These are phyloP conservation scores for Deilephila porcellus DNA, from an alignment of 2,888 invertebrate genomes.

Conservation along the genomic window DNA sequence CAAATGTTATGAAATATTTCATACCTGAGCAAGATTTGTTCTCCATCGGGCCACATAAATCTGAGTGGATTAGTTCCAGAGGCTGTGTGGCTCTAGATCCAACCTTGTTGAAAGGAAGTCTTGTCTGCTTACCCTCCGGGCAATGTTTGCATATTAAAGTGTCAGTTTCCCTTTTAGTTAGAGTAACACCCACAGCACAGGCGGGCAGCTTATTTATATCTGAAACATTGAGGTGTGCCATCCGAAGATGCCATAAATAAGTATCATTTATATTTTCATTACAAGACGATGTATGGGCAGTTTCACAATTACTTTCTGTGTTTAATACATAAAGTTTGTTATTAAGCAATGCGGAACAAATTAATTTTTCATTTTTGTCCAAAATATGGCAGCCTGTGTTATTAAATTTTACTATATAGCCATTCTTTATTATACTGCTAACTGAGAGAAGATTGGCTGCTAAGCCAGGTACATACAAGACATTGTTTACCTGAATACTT, in stretches of 20 bases:
- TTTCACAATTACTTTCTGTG: constrained; percentile 29
- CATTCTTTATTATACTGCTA: constrained; percentile 35
- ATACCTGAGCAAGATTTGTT: constrained; percentile 31
- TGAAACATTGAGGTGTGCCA: constrained; percentile 37
- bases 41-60: constrained; percentile 40
- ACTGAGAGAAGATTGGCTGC: not conserved
- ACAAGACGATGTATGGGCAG: constrained; percentile 25
- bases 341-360: constrained; percentile 35
- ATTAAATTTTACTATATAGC: constrained; percentile 36
- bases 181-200: constrained; percentile 36
- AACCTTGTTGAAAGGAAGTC: constrained; percentile 35
- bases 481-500: constrained; percentile 43
- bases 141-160: constrained; percentile 31
- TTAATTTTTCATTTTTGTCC: constrained; percentile 25
- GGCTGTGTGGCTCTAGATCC: constrained; percentile 36
- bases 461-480: constrained; percentile 42
- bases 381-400: constrained; percentile 34
- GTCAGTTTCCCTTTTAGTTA: constrained; percentile 28
- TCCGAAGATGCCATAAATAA: constrained; percentile 36
- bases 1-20: constrained; percentile 35
- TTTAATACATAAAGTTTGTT: constrained; percentile 35
- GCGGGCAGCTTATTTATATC: constrained; percentile 35
- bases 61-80: constrained; percentile 36
- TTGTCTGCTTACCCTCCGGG: constrained; percentile 38
- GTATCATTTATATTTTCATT: constrained; percentile 19